These are phyloP conservation scores for Chlorodrepanis virens DNA, from an alignment of 2,113 vertebrate genomes.

Conservation along the genomic window DNA sequence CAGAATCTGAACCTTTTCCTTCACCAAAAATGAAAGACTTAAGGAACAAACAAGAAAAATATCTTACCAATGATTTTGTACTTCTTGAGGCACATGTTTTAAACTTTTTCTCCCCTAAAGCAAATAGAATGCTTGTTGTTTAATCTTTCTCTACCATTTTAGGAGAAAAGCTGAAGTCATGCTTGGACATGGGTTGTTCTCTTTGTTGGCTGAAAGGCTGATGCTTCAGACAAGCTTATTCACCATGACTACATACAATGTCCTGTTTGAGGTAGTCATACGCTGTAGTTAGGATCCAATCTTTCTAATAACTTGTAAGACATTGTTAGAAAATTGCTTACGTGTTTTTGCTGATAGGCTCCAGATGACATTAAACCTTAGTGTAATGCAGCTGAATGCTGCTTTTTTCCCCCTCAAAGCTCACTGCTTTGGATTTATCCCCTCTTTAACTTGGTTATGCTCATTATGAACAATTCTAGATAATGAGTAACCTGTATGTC, in stretches of 20 bases:
- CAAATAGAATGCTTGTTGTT: background rate
- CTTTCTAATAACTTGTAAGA: conserved; percentile 51
- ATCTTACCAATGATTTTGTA: background rate
- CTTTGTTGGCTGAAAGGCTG: conserved; percentile 90
- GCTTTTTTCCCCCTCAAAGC: background rate
- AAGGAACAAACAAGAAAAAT: background rate
- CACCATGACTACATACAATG: conserved; percentile 95
- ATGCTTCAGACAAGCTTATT: conserved; percentile 90
- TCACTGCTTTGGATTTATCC: background rate
- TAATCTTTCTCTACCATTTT: conserved; percentile 44
- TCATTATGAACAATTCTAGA: background rate
- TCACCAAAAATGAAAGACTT: background rate
- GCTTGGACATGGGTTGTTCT: conserved; percentile 93
- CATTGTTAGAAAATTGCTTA: conserved; percentile 36
- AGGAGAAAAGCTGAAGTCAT: conserved; percentile 98
- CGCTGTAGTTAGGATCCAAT: conserved; percentile 37
- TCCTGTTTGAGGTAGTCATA: conserved; percentile 90
- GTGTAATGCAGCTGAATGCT: background rate
- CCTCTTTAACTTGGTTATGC: background rate
- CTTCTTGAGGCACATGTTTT: background rate
- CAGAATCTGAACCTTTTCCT: background rate
- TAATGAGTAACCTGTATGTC: background rate
- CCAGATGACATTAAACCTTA: conserved; percentile 32
- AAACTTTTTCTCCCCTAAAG: background rate
- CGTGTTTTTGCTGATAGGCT: conserved; percentile 40